phyloP scores from a whole-genome alignment of 2,888 invertebrate genomes.

The Dicycla oo region DNA sequence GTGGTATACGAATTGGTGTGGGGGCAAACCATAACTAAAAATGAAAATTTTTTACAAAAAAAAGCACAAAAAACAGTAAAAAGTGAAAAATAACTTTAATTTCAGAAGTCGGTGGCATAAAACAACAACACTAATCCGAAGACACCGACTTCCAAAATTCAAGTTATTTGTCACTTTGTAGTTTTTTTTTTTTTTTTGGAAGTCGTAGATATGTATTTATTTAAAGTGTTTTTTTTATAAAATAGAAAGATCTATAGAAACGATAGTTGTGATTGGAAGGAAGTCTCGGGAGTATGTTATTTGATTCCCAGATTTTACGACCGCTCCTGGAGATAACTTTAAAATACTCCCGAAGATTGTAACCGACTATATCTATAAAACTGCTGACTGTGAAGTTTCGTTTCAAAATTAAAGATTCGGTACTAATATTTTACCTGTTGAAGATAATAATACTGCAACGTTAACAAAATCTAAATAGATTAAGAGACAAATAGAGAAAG shows the following conservation, averaged over 20 bases:
- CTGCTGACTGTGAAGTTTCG: conserved; percentile 28
- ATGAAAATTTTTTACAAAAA: too few relatives aligned
- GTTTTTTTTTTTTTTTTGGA: too few relatives aligned
- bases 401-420: conserved; percentile 8
- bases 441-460: conserved; percentile 5
- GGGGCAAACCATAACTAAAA: too few relatives aligned
- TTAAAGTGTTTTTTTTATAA: too few relatives aligned
- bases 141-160: too few relatives aligned
- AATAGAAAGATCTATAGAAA: conserved; percentile 5
- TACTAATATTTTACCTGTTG: conserved; percentile 31
- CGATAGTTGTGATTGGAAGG: conserved; percentile 33
- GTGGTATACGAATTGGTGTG: too few relatives aligned
- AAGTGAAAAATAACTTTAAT: too few relatives aligned
- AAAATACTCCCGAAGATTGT: conserved; percentile 34
- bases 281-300: conserved; percentile 20
- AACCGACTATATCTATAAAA: conserved; percentile 17
- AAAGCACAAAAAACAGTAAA: too few relatives aligned
- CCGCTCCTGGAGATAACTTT: conserved; percentile 37
- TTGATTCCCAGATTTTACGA: conserved; percentile 41
- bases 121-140: too few relatives aligned
- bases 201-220: too few relatives aligned
- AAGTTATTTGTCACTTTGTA: too few relatives aligned
- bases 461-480: conserved; percentile 15
- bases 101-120: too few relatives aligned
- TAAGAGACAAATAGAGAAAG: conserved; percentile 1